phyloP scores from a whole-genome alignment of 2,113 vertebrate species.

The Melanerpes formicivorus region DNA sequence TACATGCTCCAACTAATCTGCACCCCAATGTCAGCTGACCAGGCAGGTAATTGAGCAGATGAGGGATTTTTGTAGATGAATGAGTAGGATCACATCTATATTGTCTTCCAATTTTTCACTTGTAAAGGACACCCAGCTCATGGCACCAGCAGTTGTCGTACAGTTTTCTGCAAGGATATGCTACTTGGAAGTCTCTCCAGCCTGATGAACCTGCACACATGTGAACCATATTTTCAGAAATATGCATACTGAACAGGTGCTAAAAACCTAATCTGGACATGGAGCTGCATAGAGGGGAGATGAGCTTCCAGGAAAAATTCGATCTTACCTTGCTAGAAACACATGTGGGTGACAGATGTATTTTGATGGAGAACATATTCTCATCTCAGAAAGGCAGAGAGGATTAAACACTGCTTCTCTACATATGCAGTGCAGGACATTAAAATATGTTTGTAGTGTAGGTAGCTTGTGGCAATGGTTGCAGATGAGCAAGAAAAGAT shows the following conservation, averaged over 20 bases:
- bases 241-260: accelerated
- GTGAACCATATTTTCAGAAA: background rate
- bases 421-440: background rate
- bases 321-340: background rate
- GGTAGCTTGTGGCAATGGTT: background rate
- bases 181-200: background rate
- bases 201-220: background rate
- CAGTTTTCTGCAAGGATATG: background rate
- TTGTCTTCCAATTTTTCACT: background rate
- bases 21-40: background rate
- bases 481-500: background rate
- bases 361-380: background rate
- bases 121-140: background rate
- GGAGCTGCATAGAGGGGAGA: background rate
- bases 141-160: background rate
- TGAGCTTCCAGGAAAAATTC: background rate
- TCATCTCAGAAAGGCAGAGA: background rate
- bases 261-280: background rate
- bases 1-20: background rate
- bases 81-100: background rate
- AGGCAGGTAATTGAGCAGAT: background rate
- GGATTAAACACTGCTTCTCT: background rate
- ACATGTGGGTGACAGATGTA: background rate
- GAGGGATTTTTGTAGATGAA: background rate
- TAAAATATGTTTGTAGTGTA: background rate